Conservation (phyloP, 2,888 invertebrate species). For the Parelbella ahira region DNA sequence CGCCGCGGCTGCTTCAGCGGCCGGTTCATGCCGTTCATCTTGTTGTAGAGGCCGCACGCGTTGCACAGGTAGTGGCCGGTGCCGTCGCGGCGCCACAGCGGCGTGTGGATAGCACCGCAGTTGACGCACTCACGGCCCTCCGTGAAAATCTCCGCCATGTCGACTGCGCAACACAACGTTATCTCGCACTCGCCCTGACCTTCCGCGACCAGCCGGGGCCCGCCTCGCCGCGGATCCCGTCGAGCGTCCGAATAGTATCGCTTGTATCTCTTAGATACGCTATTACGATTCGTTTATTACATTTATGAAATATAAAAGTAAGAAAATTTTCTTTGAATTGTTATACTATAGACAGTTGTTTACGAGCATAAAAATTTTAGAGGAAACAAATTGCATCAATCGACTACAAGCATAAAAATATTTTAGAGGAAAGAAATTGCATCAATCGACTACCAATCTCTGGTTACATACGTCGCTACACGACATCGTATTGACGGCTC, state of each 20-base stretch:
- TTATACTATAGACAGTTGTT: background rate
- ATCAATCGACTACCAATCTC: too few species aligned
- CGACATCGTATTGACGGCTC: too few species aligned
- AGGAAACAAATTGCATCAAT: background rate
- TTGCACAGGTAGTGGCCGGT: conserved; percentile 99
- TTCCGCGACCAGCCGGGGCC: too few species aligned
- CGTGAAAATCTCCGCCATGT: conserved; percentile 89
- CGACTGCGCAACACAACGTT: conserved; percentile 58
- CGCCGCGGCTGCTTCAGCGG: too few species aligned
- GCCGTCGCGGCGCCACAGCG: conserved; percentile 98
- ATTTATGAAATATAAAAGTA: too few species aligned
- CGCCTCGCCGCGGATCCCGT: too few species aligned
- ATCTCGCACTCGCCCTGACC: conserved; percentile 31
- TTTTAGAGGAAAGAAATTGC: too few species aligned
- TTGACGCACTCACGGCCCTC: conserved; percentile 98
- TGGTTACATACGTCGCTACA: too few species aligned
- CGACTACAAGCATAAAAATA: too few species aligned
- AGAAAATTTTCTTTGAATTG: too few species aligned
- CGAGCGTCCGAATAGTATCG: conserved; percentile 32
- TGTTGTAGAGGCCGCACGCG: conserved; percentile 97
- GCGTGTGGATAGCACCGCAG: conserved; percentile 94
- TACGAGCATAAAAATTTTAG: conserved; percentile 8
- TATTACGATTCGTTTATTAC: too few species aligned
- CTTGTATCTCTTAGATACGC: too few species aligned
- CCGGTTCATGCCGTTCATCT: conserved; percentile 86